Evolutionary conservation across 2,113 vertebrate genomes (phyloP).

Genomic region (Clinocottus analis): DNA sequence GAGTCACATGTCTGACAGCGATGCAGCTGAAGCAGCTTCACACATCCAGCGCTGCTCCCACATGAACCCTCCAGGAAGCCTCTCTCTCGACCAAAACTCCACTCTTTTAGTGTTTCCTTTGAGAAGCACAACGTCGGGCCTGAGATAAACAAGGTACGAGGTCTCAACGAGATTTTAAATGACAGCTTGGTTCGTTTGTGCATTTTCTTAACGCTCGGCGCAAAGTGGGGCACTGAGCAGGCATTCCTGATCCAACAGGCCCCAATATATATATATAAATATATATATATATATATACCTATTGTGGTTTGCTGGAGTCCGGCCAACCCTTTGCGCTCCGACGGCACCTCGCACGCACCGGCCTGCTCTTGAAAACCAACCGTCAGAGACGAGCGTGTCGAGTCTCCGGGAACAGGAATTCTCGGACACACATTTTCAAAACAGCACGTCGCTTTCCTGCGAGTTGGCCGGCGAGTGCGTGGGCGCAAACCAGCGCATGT

Average conservation of each 20-base stretch:
- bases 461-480: slow-evolving; percentile 3
- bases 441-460: slow-evolving; percentile 38
- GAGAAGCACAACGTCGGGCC: slow-evolving; percentile 10
- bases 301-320: slow-evolving; percentile 39
- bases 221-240: slow-evolving; percentile 20
- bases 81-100: slow-evolving; percentile 18
- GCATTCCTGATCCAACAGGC: slow-evolving; percentile 52
- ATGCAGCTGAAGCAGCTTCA: slow-evolving; percentile 40
- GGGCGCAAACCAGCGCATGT: slow-evolving; percentile 34
- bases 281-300: too few species aligned
- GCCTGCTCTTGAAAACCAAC: slow-evolving; percentile 49
- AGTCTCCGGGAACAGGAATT: slow-evolving; percentile 41
- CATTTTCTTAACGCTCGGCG: slow-evolving; percentile 5
- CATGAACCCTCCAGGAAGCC: slow-evolving; percentile 42
- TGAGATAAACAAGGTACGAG: slow-evolving; percentile 22
- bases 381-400: slow-evolving; percentile 41
- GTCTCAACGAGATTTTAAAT: slow-evolving; percentile 42
- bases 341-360: slow-evolving; percentile 63
- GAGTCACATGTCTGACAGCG: slow-evolving; percentile 56
- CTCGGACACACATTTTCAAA: slow-evolving; percentile 46
- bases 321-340: slow-evolving; percentile 41
- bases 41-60: slow-evolving; percentile 35
- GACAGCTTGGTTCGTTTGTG: slow-evolving; percentile 5
- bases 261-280: too few species aligned
- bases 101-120: slow-evolving; percentile 7